Evolutionary conservation across 37 sponge, comb jelly and placozoan genomes (phyloP), one percentile per base, ranked within the genome.

Genomic region (Beroe forskalii): DNA sequence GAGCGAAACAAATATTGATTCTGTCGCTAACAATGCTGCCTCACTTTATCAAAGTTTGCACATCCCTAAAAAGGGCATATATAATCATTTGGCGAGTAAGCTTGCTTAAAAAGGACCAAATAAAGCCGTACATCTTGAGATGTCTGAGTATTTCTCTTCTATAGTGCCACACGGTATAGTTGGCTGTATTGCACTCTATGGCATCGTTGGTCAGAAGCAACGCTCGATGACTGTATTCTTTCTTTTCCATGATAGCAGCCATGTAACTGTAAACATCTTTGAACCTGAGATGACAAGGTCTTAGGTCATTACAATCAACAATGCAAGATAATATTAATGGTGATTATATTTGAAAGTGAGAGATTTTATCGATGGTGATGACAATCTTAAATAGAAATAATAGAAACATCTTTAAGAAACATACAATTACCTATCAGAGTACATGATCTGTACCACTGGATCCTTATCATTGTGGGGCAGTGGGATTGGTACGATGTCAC

Each of bases 261-360:
- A 98, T 89, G 93, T 98, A 96, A 90, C 94, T 94, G 61, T 94
- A 94, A 60, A 93, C 95, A 67, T 98, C 99, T 32, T 91, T 69
- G 67, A 98, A 80, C 55, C 90, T 61, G 89, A 4, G 12, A 12
- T 67, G 9, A 33, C 14, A 30, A n/a, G n/a, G n/a, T n/a, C n/a
- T n/a, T n/a, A n/a, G n/a, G n/a, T n/a, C n/a, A n/a, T n/a, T n/a
- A n/a, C n/a, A n/a, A n/a, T n/a, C n/a, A n/a, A n/a, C n/a, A n/a
- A n/a, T n/a, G n/a, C n/a, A n/a, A n/a, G n/a, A n/a, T n/a, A n/a
- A n/a, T n/a, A n/a, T n/a, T n/a, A n/a, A n/a, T n/a, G n/a, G n/a
- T n/a, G n/a, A n/a, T n/a, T n/a, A n/a, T n/a, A n/a, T n/a, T n/a
- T n/a, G n/a, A n/a, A n/a, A n/a, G n/a, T n/a, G n/a, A n/a, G n/a